Evolutionary conservation across 37 sponge, comb jelly and placozoan species (phyloP), one percentile per base, ranked within the genome.

Genomic region (Eunapius fragilis): DNA sequence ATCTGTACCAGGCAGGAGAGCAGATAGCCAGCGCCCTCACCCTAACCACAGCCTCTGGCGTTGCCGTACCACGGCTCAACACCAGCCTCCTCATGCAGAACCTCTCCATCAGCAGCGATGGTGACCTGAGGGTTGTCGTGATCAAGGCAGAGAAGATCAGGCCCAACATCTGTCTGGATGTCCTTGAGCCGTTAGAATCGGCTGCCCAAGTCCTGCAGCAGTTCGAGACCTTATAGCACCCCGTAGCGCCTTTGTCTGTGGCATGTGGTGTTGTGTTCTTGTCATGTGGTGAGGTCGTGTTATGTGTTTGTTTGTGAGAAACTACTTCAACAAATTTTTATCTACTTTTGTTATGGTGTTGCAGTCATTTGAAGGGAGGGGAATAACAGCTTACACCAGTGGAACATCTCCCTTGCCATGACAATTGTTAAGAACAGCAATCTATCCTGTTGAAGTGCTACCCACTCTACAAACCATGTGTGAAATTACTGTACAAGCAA

Each of bases 121-220:
- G 86, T 14, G 93, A 93, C 72, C 81, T 86, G 10, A 74, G 72
- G 31, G 81, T 89, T 2, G 14, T 93, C 0, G 75, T 93, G 10
- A 82, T 84, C 10, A 85, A 81, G 69, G 87, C 93, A 23, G 93
- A 93, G 76, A 93, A 93, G 77, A 85, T 93, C n/a, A 67, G 83
- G 0, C 87, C 89, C 25, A 86, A 77, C 13, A 84, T 82, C 25
- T 93, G 85, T 68, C 26, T 78, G 23, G 77, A 85, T 58, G 84
- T 93, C 14, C 80, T 93, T 31, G 93, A 89, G 19, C 58, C 14
- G 7, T 19, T 58, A 19, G 58, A 58, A 19, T 12, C 58, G 14
- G 58, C 58, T 17, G 58, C 58, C 0, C 58, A 58, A 19, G 58
- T 58, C 14, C 22, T 58, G 17, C 58, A 58, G 17, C 58, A 58